phyloP scores from a whole-genome alignment of 2,797 vertebrate genomes.

The Sebastes cheni region DNA sequence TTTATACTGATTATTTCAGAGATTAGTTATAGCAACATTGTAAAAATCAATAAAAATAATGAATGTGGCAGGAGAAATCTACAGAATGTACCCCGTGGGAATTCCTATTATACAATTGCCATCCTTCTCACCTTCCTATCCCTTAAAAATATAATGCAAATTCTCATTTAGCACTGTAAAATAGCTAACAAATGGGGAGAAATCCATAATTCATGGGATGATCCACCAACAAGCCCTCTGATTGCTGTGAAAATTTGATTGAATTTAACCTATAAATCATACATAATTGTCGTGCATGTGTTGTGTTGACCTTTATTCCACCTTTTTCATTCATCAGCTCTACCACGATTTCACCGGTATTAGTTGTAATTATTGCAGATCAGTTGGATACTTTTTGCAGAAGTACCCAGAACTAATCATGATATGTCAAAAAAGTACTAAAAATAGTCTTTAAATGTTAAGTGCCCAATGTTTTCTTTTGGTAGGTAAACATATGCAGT shows the following conservation, averaged over 20 bases:
- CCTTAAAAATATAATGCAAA: not conserved
- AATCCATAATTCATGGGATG: slow-evolving; percentile 21
- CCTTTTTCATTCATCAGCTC: slow-evolving; percentile 12
- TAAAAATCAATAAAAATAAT: not conserved
- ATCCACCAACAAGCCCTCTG: not conserved
- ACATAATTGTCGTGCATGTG: slow-evolving; percentile 22
- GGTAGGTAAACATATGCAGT: not conserved
- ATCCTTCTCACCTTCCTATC: not conserved
- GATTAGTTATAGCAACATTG: not conserved
- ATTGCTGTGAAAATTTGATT: slow-evolving; percentile 14
- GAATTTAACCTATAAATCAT: slow-evolving; percentile 18
- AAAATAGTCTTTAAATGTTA: not conserved
- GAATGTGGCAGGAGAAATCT: not conserved
- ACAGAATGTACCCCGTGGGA: not conserved
- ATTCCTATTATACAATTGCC: not conserved
- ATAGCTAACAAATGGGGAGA: slow-evolving; percentile 1
- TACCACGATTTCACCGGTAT: not conserved
- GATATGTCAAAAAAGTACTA: not conserved
- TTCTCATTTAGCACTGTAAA: slow-evolving; percentile 3
- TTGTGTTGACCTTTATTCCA: slow-evolving; percentile 31
- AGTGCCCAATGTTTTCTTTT: not conserved
- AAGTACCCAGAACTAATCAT: not conserved
- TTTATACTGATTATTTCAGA: not conserved
- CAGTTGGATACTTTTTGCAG: not conserved
- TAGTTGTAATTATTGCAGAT: not conserved